Base-by-base conservation (phyloP, 2,113 vertebrate genomes). In the Tachysurus vachellii region DNA sequence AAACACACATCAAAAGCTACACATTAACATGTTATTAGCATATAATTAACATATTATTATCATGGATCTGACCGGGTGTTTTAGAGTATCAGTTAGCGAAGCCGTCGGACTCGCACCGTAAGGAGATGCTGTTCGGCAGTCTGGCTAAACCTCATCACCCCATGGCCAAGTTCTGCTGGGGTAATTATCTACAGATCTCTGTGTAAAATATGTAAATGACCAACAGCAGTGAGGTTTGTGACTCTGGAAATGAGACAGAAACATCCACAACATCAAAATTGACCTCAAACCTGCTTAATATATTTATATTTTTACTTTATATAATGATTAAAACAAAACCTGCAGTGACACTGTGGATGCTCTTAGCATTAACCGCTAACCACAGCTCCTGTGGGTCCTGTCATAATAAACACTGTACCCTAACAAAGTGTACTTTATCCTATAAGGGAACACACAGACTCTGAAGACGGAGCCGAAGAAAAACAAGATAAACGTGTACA, bases 151-250 rank as follows among this genome's bases (percentile, higher is more conserved):
- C 96, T 42, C 96, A 96, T 82, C 97, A 99, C 94, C 97, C 98
- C 4, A 99, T 99, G 98, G 94, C 96, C 85, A 99, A 99, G 87
- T 99, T 99, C 94, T 97, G 96, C 93, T 99, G 98, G 97, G 98
- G 98, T 99, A 70, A 70, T 8, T 19, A 5, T 26, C 57, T 59
- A 21, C 36, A 44, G 1, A 11, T 26, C 23, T 21, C 19, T 59
- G 17, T 21, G 57, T 12, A 7, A 19, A 23, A 61, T 61, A 61
- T 61, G 21, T 10, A 62, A n/a, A 62, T 62, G 10, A n/a, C 0
- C 61, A 62, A 5, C 61, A 59, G 23, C 26, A n/a, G 19, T 59
- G 57, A 59, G 19, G 57, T 59, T 19, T 6, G 19, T 62, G 64
- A 6, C 28, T 68, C n/a, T 31, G 64, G n/a, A 31, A 68, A 31